These are phyloP conservation scores for Sphaeramia orbicularis DNA, from an alignment of 2,797 vertebrate species.

Conservation along the genomic window DNA sequence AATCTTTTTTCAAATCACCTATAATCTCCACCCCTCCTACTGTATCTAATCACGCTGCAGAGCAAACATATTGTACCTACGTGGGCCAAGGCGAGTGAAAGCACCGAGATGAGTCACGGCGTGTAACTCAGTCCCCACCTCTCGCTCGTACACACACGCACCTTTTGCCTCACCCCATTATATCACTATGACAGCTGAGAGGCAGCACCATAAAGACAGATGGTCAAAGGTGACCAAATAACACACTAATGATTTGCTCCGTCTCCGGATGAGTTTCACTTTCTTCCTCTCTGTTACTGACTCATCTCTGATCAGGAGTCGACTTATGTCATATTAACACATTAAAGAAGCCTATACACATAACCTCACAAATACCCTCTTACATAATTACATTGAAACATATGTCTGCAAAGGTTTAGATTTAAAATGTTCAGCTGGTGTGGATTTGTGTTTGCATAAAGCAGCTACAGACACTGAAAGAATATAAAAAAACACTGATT, in stretches of 20 bases:
- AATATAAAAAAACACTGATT: no score
- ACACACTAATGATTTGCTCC: constrained; percentile 42
- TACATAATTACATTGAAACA: constrained; percentile 14
- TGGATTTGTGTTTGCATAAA: neutral
- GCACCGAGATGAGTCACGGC: constrained; percentile 56
- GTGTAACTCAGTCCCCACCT: constrained; percentile 41
- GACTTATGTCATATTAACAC: constrained; percentile 7
- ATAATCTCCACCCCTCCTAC: constrained; percentile 32
- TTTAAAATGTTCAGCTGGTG: neutral
- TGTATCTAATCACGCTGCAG: constrained; percentile 51
- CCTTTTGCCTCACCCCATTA: constrained; percentile 52
- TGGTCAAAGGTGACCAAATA: constrained; percentile 60
- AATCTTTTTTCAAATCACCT: constrained; percentile 24
- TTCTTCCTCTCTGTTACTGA: constrained; percentile 25
- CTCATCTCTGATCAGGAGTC: neutral
- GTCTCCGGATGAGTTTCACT: no score
- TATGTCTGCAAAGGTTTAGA: neutral
- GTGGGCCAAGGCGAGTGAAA: constrained; percentile 49
- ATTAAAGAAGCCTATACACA: constrained; percentile 7
- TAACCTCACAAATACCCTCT: constrained; percentile 11
- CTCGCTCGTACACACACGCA: constrained; percentile 34
- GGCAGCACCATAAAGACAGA: constrained; percentile 53
- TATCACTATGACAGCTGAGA: constrained; percentile 58
- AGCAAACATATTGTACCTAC: constrained; percentile 61
- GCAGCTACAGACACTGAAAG: no score